phyloP scores from a whole-genome alignment of 2,113 vertebrate species.

The Corythoichthys haematopterus region DNA sequence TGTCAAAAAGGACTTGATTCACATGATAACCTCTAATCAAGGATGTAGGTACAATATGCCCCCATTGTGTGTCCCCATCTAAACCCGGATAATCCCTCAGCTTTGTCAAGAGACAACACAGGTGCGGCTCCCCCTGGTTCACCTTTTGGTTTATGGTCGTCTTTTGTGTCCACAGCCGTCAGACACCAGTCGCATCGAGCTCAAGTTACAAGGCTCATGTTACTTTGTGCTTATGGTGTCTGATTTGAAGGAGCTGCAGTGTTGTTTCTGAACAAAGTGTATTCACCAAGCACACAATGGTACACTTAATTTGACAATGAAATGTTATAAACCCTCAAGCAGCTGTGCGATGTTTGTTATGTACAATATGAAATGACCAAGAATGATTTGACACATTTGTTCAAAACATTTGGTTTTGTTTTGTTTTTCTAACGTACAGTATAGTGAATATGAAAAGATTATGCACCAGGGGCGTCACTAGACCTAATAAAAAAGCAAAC shows the following conservation, averaged over 20 bases:
- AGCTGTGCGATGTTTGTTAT: not conserved
- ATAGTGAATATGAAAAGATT: too few species aligned
- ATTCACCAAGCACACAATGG: not conserved
- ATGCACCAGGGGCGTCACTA: too few species aligned
- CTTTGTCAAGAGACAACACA: constrained; percentile 1
- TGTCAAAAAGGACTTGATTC: not conserved
- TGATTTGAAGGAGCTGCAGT: not conserved
- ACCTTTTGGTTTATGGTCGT: constrained; percentile 12
- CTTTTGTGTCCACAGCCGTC: constrained; percentile 1
- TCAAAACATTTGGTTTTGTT: too few species aligned
- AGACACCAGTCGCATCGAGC: constrained; percentile 33
- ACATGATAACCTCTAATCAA: not conserved
- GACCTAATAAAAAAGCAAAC: too few species aligned
- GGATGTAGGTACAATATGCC: constrained; percentile 3
- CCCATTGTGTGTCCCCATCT: not conserved
- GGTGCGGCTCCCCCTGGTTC: constrained; percentile 12
- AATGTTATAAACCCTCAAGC: not conserved
- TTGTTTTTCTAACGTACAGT: too few species aligned
- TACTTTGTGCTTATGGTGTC: constrained; percentile 15
- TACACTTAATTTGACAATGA: not conserved
- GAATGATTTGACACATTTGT: too few species aligned
- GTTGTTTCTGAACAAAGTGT: not conserved
- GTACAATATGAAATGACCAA: too few species aligned
- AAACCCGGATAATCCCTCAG: not conserved
- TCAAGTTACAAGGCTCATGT: constrained; percentile 41